A percentile compares a stretch with the other conserved stretches of the same genome.
phyloP scores from a whole-genome alignment of 2,888 invertebrate genomes.

The Diarsia dahlii region DNA sequence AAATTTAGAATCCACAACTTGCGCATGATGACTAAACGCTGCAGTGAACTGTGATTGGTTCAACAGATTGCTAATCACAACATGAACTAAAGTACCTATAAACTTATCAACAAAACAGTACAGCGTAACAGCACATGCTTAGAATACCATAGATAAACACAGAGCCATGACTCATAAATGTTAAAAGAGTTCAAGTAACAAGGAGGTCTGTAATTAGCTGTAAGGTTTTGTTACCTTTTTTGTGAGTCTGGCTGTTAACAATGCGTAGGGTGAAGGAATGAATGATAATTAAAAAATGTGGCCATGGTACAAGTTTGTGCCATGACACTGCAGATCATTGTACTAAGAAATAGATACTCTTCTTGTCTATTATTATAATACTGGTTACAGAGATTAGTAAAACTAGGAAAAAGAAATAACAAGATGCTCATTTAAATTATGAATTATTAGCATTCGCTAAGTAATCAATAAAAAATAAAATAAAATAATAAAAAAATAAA shows the following conservation, averaged over 20 bases:
- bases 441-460: constrained; percentile 8
- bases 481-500: too few relatives aligned
- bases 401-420: not conserved
- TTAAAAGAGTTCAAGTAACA: constrained; percentile 54
- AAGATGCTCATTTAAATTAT: not conserved
- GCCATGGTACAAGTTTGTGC: constrained; percentile 39
- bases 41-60: constrained; percentile 9
- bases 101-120: constrained; percentile 33
- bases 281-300: constrained; percentile 48
- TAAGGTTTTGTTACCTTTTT: constrained; percentile 58
- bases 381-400: not conserved
- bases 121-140: constrained; percentile 30
- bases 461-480: constrained; percentile 10
- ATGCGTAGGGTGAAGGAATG: constrained; percentile 24
- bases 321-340: constrained; percentile 31
- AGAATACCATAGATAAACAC: constrained; percentile 56
- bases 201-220: constrained; percentile 54
- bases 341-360: not conserved
- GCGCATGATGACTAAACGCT: not conserved
- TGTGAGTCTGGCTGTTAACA: constrained; percentile 52
- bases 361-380: constrained; percentile 15
- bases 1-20: not conserved
- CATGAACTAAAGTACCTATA: constrained; percentile 21
- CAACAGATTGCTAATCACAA: constrained; percentile 34
- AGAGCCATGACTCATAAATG: constrained; percentile 54